These are phyloP conservation scores for Muscicapa comitata DNA, from an alignment of 2,797 vertebrate genomes.

Conservation along the genomic window DNA sequence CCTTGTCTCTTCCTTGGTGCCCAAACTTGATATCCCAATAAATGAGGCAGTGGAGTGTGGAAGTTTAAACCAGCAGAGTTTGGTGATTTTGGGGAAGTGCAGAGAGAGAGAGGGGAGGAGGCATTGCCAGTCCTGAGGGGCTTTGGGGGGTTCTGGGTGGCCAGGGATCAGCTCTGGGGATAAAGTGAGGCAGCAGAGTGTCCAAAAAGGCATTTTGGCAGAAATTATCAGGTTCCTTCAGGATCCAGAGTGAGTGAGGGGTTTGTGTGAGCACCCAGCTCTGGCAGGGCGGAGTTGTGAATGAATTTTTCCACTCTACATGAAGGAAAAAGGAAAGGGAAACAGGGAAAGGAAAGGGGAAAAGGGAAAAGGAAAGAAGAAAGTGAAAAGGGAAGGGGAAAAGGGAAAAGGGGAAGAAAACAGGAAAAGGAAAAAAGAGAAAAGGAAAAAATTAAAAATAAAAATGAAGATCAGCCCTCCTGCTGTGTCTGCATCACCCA, in stretches of 20 bases:
- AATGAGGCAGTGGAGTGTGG: not conserved
- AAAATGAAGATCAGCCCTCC: not conserved
- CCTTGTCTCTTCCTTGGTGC: not conserved
- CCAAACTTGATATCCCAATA: not conserved
- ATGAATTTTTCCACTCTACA: not conserved
- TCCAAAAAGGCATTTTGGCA: not conserved
- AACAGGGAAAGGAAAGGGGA: not conserved
- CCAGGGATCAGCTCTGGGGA: not conserved
- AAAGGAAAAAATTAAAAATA: no score
- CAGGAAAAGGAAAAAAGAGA: not conserved
- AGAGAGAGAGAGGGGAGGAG: not conserved
- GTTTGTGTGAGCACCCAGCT: not conserved
- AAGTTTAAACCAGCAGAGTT: not conserved
- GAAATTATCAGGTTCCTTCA: not conserved
- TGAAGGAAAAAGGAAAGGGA: not conserved
- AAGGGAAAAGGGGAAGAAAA: not conserved
- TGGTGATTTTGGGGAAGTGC: not conserved
- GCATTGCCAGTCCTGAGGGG: not conserved
- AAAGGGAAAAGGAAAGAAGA: accelerated
- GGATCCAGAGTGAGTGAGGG: accelerated
- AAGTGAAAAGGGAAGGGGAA: accelerated
- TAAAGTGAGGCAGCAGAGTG: not conserved
- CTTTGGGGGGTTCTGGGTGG: not conserved
- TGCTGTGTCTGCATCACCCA: not conserved
- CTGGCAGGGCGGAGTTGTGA: not conserved